Evolutionary conservation across 1,140 invertebrate species (phyloP).

Genomic region (Rhizoglyphus robini): DNA sequence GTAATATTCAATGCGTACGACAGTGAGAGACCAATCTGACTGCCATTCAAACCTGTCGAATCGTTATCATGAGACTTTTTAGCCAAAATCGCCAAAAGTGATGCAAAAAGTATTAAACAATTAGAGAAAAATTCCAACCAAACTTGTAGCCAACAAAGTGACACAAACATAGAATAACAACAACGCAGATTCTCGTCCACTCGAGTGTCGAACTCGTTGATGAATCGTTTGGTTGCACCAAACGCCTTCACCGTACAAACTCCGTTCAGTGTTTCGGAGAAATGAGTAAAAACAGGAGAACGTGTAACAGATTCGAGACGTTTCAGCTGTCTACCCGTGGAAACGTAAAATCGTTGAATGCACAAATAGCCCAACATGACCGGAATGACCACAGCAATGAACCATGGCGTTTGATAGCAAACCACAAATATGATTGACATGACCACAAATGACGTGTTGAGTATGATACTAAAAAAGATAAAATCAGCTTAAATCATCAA

Average conservation of each 20-base stretch:
- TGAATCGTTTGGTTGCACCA: slow-evolving; percentile 29
- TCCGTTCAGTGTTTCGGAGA: slow-evolving; percentile 34
- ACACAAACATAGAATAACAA: slow-evolving; percentile 35
- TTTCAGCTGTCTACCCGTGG: slow-evolving; percentile 40
- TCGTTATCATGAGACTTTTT: slow-evolving; percentile 54
- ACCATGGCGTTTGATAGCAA: slow-evolving; percentile 55
- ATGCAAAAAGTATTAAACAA: no score
- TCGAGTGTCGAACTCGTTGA: slow-evolving; percentile 34
- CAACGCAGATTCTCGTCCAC: no score
- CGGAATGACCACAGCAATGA: slow-evolving; percentile 65
- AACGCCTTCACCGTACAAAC: slow-evolving; percentile 34
- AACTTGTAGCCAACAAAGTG: slow-evolving; percentile 33
- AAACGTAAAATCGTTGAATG: slow-evolving; percentile 38
- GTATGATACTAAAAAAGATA: no score
- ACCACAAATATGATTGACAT: no score
- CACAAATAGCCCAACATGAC: slow-evolving; percentile 67
- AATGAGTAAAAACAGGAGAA: no score
- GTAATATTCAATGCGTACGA: no score
- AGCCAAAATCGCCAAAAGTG: slow-evolving; percentile 67
- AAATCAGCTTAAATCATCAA: no score
- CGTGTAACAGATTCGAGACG: slow-evolving; percentile 38
- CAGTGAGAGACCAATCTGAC: slow-evolving; percentile 93
- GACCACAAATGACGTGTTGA: no score
- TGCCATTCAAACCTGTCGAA: slow-evolving; percentile 72
- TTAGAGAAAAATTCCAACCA: slow-evolving; percentile 33